These are phyloP conservation scores for Ptychobarbus kaznakovi DNA, from an alignment of 2,797 vertebrate species.

Conservation along the genomic window DNA sequence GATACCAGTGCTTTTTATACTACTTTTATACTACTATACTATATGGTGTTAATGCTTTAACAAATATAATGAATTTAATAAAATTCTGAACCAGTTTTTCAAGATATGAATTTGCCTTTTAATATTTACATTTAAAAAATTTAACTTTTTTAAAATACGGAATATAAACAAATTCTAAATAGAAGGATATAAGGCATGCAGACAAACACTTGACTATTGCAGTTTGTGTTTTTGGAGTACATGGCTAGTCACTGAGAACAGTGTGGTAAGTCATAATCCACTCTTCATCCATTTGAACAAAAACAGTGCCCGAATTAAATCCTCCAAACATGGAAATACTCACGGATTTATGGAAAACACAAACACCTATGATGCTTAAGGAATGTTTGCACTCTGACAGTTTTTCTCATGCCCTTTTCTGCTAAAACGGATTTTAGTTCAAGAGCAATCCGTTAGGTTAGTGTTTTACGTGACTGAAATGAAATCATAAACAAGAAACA, in stretches of 20 bases:
- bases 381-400: neutral
- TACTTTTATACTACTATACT: neutral
- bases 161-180: neutral
- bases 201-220: neutral
- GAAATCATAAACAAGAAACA: conserved; percentile 21
- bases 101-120: neutral
- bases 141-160: neutral
- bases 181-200: neutral
- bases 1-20: neutral
- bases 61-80: neutral
- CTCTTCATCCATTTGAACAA: conserved; percentile 10
- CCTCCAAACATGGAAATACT: conserved; percentile 8
- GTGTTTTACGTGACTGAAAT: conserved; percentile 23
- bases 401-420: conserved; percentile 14
- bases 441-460: conserved; percentile 6
- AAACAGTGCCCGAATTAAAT: conserved; percentile 27
- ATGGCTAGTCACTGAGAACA: conserved; percentile 24
- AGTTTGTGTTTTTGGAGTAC: conserved; percentile 13
- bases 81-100: no score
- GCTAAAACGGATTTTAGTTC: conserved; percentile 11
- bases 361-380: conserved; percentile 2
- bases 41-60: neutral
- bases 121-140: neutral
- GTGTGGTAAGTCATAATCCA: conserved; percentile 22
- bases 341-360: conserved; percentile 9